phyloP scores from a whole-genome alignment of 2,113 vertebrate species.

The Bos indicus region DNA sequence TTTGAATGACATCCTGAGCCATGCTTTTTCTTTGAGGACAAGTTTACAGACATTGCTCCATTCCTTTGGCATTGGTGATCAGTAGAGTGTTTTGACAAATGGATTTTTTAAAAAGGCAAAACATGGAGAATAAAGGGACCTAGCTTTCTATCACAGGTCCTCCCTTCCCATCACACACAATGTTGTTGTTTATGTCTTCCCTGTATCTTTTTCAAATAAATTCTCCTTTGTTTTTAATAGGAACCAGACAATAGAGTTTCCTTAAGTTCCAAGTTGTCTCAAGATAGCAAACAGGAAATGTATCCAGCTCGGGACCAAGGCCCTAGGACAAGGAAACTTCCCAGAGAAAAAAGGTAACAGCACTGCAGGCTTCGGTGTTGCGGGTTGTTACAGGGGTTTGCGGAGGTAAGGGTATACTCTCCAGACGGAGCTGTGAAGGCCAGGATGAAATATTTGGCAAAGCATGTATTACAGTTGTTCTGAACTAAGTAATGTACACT shows the following conservation, averaged over 20 bases:
- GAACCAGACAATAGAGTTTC: constrained; percentile 38
- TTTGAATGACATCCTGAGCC: neutral
- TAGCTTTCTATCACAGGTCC: neutral
- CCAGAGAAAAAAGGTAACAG: constrained; percentile 71
- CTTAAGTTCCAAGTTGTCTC: constrained; percentile 23
- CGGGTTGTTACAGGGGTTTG: neutral
- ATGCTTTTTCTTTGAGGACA: neutral
- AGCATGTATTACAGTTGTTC: neutral
- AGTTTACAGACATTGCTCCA: neutral
- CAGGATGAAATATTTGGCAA: neutral
- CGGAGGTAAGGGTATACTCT: neutral
- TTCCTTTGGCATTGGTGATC: neutral
- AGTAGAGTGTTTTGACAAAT: neutral
- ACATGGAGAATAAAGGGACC: neutral
- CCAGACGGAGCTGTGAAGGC: neutral
- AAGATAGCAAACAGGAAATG: constrained; percentile 35
- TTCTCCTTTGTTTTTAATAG: constrained; percentile 63
- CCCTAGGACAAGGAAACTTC: constrained; percentile 31
- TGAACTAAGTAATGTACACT: neutral
- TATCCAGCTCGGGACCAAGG: neutral
- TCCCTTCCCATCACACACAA: neutral
- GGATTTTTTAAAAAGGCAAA: neutral
- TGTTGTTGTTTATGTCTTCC: neutral
- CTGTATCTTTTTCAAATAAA: neutral
- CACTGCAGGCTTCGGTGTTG: neutral